Evolutionary conservation across 2,113 vertebrate species (phyloP).

Genomic region (Helogale parvula): DNA sequence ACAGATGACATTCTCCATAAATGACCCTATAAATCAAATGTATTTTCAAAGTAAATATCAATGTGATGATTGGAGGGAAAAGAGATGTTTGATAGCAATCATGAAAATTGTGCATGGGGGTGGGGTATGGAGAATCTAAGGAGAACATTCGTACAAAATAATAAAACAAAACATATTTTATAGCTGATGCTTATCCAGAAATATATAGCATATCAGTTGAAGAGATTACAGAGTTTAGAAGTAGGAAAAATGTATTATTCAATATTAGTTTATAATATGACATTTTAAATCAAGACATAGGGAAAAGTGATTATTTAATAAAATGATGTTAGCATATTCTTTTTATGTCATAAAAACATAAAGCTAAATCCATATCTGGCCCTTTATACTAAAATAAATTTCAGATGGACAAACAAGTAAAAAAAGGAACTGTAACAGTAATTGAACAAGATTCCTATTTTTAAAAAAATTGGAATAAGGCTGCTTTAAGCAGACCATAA

Average conservation of each 20-base stretch:
- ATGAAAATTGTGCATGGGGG: not conserved
- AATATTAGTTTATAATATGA: slow-evolving; percentile 35
- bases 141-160: not conserved
- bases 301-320: not conserved
- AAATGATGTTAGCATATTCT: not conserved
- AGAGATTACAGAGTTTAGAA: not conserved
- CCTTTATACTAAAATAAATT: slow-evolving; percentile 27
- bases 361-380: not conserved
- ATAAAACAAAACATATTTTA: slow-evolving; percentile 5
- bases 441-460: not conserved
- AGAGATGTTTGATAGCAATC: not conserved
- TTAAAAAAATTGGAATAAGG: not conserved
- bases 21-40: slow-evolving; percentile 5
- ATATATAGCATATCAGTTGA: not conserved
- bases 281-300: slow-evolving; percentile 1
- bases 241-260: not conserved
- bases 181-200: not conserved
- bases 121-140: not conserved
- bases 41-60: slow-evolving; percentile 43
- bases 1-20: not conserved
- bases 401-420: not conserved
- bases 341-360: not conserved
- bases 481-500: slow-evolving; percentile 1
- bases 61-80: not conserved
- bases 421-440: not conserved